These are phyloP conservation scores for Prunella strophiata DNA, from an alignment of 2,797 vertebrate species.

Conservation along the genomic window DNA sequence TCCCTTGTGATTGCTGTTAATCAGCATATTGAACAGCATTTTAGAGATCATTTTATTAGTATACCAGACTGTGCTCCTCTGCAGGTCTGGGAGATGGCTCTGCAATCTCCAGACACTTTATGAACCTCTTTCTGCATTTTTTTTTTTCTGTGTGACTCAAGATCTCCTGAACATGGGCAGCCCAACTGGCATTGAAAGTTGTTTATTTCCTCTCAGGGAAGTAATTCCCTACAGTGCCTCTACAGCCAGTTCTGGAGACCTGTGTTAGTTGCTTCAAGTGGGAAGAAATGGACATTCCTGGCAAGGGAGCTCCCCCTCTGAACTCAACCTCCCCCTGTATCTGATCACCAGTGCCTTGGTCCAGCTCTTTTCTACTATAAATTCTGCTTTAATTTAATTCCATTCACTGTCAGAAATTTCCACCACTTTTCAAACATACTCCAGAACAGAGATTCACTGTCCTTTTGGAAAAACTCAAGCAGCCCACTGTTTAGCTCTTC, in stretches of 20 bases:
- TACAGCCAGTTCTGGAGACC: not conserved
- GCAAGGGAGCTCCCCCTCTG: not conserved
- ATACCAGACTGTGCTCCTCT: not conserved
- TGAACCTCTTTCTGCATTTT: not conserved
- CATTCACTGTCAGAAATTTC: not conserved
- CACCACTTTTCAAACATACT: not conserved
- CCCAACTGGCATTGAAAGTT: not conserved
- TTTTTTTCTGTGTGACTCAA: not conserved
- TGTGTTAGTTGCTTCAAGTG: not conserved
- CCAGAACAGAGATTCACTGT: not conserved
- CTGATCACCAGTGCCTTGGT: not conserved
- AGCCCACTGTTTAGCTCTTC: not conserved
- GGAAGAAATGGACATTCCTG: not conserved
- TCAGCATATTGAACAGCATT: not conserved
- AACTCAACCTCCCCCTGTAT: not conserved
- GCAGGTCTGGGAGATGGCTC: not conserved
- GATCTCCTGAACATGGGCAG: not conserved
- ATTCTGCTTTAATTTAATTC: not conserved
- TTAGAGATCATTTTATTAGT: not conserved
- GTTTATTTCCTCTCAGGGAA: not conserved
- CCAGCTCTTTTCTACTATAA: not conserved
- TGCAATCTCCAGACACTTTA: not conserved
- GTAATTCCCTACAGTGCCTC: not conserved
- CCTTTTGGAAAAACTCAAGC: not conserved
- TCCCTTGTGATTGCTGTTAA: not conserved